Base-by-base conservation (phyloP, 2,797 vertebrate species). In the Hirundo rustica region DNA sequence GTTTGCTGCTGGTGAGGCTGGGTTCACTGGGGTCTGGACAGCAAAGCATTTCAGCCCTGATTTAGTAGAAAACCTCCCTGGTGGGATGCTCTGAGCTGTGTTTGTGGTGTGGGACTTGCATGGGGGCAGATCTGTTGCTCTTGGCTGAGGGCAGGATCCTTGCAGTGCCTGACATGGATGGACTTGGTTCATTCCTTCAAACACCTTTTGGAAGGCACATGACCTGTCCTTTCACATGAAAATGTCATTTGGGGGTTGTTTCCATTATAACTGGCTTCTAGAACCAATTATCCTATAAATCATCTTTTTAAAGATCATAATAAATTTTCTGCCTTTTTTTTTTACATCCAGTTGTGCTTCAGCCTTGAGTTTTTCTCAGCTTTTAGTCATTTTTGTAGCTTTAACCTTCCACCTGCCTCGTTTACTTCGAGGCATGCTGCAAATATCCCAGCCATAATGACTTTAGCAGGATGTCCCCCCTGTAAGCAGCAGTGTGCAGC, bases 401-500 rank as follows among this genome's bases (percentile, higher is more conserved):
- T 71, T 70, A 76, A 83, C 65, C 92, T 90, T 53, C 68, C 88
- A 93, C 94, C 95, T 96, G 88, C 91, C 94, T 74, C 66, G 61
- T 91, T 95, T 91, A 71, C 92, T 95, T 81, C 82, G 93, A 95
- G 90, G 51, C 73, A 67, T 68, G 84, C 83, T 94, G 92, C 54
- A 79, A 78, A 91, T 21, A 66, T 83, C 94, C 67, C 94, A 90
- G 85, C 70, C 91, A n/a, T 97, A 95, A 97, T 38, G 75, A 96
- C 95, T 97, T 97, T 91, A 81, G 17, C 97, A 97, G 97, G 53
- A 68, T 61, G 72, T 92, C 85, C 91, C 92, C 75, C 62, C 92
- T 90, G 91, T 73, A 96, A 89, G 95, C 74, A 96, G 97, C 96
- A 82, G 91, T 95, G 93, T 83, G 89, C 81, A 85, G 95, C 45